phyloP scores from a whole-genome alignment of 1,140 invertebrate species.

The Popillia japonica region DNA sequence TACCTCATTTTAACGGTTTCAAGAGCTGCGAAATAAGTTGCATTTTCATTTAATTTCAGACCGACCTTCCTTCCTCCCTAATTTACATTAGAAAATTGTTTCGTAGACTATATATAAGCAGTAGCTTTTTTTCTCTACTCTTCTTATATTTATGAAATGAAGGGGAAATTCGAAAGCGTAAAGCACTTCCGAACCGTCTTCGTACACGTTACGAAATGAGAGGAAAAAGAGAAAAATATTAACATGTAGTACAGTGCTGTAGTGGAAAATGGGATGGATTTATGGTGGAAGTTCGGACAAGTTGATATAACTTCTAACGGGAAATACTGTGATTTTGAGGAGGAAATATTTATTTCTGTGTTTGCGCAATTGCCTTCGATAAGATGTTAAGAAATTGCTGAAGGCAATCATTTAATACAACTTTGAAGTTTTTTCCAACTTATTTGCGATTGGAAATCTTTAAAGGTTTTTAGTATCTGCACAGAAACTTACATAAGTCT shows the following conservation, averaged over 20 bases:
- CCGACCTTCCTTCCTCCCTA: not conserved
- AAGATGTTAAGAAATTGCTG: not conserved
- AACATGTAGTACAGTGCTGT: not conserved
- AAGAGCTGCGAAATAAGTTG: not conserved
- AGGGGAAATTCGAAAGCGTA: not conserved
- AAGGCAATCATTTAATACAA: not conserved
- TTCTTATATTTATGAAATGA: constrained; percentile 7
- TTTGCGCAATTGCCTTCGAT: not conserved
- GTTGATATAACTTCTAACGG: not conserved
- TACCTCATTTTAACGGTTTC: not conserved
- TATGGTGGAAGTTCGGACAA: not conserved
- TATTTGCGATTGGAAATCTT: too few relatives aligned
- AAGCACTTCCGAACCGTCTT: not conserved
- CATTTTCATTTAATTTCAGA: constrained; percentile 2
- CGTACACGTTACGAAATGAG: not conserved
- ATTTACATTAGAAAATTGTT: not conserved
- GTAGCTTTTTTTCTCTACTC: not conserved
- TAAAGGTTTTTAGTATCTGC: too few relatives aligned
- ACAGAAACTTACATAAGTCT: too few relatives aligned
- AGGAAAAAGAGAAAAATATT: not conserved
- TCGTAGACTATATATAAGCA: not conserved
- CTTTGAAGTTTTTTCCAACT: not conserved
- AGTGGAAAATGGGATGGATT: constrained; percentile 5
- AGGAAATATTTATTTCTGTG: not conserved
- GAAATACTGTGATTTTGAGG: constrained; percentile 10